Base-by-base conservation (phyloP, 2,888 invertebrate genomes). In the Zygogramma bicolorata region DNA sequence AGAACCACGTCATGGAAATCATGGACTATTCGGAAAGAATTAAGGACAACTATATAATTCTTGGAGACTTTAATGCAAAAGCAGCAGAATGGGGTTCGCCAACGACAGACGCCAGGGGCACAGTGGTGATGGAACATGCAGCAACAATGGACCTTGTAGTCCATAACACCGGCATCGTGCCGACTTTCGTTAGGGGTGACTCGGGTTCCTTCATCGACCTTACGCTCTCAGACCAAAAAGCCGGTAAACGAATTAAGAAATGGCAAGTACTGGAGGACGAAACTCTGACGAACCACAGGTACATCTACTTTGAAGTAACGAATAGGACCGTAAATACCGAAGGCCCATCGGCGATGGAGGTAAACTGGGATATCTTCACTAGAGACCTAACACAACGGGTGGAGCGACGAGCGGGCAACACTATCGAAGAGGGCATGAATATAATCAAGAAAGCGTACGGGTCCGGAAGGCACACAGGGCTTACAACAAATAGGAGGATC, bases 51-150 rank as follows among this genome's bases (percentile, higher is more conserved):
- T n/a, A n/a, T n/a, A n/a, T n/a, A n/a, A n/a, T n/a, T n/a, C n/a
- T n/a, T n/a, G n/a, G n/a, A n/a, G n/a, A n/a, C n/a, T n/a, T n/a
- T n/a, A n/a, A n/a, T n/a, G n/a, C n/a, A n/a, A n/a, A n/a, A n/a
- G n/a, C n/a, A n/a, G n/a, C 61, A n/a, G 61, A 62, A 62, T 40
- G 40, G 38, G 61, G 61, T 13, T 62, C 61, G 40, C 61, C 40
- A 38, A 62, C 22, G 8, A 40, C 42, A 22, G 22, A 62, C 38
- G 22, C 18, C 7, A 62, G 22, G 46, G 63, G 63, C 6, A 46
- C 46, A n/a, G 42, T 46, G 27, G 42, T 63, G 1, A 63, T 27
- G 46, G 63, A 63, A 15, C 29, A 46, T 4, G 29, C 18, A n/a
- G 63, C 42, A n/a, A 63, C 42, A 46, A 13, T 63, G 25, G 40